Percentiles rank a stretch among this genome's conserved stretches.
Conservation (phyloP, 2,888 invertebrate genomes). For the Suillia variegata region DNA sequence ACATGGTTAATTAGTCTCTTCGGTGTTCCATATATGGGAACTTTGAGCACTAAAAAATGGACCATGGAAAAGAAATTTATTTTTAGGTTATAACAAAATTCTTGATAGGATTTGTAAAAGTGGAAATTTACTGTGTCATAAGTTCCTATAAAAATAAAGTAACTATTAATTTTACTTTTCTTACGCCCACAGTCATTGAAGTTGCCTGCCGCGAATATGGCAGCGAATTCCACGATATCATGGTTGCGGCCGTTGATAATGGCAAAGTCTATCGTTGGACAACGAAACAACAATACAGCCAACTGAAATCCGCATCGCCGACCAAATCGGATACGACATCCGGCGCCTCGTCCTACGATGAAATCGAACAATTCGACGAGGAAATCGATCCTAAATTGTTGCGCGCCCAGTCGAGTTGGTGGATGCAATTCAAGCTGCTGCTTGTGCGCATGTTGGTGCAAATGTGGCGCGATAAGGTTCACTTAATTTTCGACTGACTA, state of each 20-base stretch:
- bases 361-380: conserved; percentile 52
- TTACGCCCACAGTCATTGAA: conserved; percentile 83
- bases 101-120: too few relatives aligned
- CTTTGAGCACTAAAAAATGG: too few relatives aligned
- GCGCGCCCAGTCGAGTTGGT: conserved; percentile 66
- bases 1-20: too few relatives aligned
- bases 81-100: too few relatives aligned
- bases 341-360: conserved; percentile 47
- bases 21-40: too few relatives aligned
- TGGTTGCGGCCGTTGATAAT: conserved; percentile 73
- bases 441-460: conserved; percentile 75
- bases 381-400: conserved; percentile 64
- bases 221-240: conserved; percentile 67
- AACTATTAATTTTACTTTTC: too few relatives aligned
- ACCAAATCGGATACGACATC: conserved; percentile 53
- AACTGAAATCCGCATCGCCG: conserved; percentile 32
- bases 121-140: too few relatives aligned
- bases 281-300: conserved; percentile 34
- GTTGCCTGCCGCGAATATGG: conserved; percentile 83
- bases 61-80: too few relatives aligned
- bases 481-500: too few relatives aligned
- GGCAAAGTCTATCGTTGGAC: conserved; percentile 67
- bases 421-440: conserved; percentile 72
- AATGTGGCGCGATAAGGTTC: conserved; percentile 75
- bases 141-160: too few relatives aligned